Conservation (phyloP, 2,797 vertebrate genomes). For the Yasuhikotakia modesta region DNA sequence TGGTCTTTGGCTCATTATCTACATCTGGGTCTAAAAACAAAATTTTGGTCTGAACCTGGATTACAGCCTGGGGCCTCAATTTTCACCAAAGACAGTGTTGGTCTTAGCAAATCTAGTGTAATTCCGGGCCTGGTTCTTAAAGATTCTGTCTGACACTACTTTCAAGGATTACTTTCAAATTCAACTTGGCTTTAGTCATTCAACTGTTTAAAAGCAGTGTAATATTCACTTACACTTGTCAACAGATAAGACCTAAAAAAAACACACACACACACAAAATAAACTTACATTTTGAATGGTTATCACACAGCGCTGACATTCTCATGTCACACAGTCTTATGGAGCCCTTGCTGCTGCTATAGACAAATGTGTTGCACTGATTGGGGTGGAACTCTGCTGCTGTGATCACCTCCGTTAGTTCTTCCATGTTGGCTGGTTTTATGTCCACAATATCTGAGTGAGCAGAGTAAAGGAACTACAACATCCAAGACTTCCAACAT, state of each 20-base stretch:
- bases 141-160: too few species aligned
- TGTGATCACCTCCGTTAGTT: slow-evolving; percentile 96
- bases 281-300: slow-evolving; percentile 65
- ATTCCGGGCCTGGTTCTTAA: too few species aligned
- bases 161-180: too few species aligned
- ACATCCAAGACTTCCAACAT: not conserved
- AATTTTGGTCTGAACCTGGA: too few species aligned
- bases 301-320: slow-evolving; percentile 66
- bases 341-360: slow-evolving; percentile 99
- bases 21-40: too few species aligned
- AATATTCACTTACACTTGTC: not conserved
- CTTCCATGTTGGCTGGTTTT: slow-evolving; percentile 98
- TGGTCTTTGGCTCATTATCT: not conserved
- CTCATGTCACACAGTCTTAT: slow-evolving; percentile 98
- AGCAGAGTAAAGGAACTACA: slow-evolving; percentile 48
- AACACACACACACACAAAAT: not conserved
- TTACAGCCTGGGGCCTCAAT: too few species aligned
- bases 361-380: slow-evolving; percentile 97
- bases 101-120: too few species aligned
- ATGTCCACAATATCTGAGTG: slow-evolving; percentile 95
- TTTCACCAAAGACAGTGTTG: too few species aligned
- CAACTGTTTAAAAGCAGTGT: too few species aligned
- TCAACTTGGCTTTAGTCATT: too few species aligned
- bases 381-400: slow-evolving; percentile 95
- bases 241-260: not conserved